Base-by-base conservation (phyloP, 2,888 invertebrate genomes). In the Dinocampus coccinellae region DNA sequence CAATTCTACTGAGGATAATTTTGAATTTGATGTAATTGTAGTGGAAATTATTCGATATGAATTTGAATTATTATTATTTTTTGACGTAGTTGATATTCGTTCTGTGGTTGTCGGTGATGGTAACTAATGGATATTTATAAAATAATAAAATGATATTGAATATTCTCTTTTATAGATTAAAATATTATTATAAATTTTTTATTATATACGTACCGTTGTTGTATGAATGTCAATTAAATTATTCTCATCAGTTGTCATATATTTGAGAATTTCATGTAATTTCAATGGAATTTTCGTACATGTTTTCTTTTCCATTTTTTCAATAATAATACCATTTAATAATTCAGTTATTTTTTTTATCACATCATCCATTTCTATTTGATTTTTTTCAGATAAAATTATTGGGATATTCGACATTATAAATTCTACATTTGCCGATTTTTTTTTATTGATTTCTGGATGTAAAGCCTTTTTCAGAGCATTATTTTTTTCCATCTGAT, bases 281-380 rank as follows among this genome's bases (percentile, higher is more conserved):
- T 82, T 81, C 1, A 81, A 72, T 3, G 83, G 72, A 33, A 84
- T 60, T 10, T 79, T 71, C 7, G 73, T 69, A 61, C 85, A 85
- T n/a, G 81, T 81, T 70, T 80, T 82, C 10, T 75, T 79, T 47
- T 80, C 78, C 2, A 83, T 80, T 57, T 84, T 82, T n/a, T 80
- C 79, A 26, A 78, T 62, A 9, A 85, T 76, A 58, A 85, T 47
- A 16, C 74, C 78, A 42, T 77, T 78, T 11, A 84, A 71, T 9
- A 84, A 81, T 36, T 78, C 75, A 77, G 80, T 80, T 0, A 84
- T 76, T 65, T 75, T 75, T 29, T 75, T 78, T 77, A 83, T 75
- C 70, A 80, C 74, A 16, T 70, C 74, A 42, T 82, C 80, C 1
- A 57, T 58, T 6, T 81, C 81, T 9, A 76, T 73, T 47, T 3